Percentiles rank a stretch among this genome's conserved stretches.
phyloP scores from a whole-genome alignment of 1,140 invertebrate genomes.

The Odontomachus brunneus region DNA sequence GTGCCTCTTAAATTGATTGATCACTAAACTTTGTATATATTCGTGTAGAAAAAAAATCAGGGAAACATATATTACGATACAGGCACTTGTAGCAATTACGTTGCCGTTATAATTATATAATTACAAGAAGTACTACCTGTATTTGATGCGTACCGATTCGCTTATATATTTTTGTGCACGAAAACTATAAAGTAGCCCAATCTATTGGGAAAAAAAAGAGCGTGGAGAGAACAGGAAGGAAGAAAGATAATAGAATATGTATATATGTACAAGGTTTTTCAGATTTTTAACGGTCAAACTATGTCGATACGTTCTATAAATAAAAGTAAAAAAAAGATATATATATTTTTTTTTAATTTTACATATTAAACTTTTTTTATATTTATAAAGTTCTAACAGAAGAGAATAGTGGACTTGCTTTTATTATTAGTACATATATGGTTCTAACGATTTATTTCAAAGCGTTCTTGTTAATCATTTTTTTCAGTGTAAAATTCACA shows the following conservation, averaged over 20 bases:
- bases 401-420: too few relatives aligned
- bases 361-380: neutral
- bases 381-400: too few relatives aligned
- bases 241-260: neutral
- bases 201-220: neutral
- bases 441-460: too few relatives aligned
- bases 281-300: too few relatives aligned
- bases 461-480: too few relatives aligned
- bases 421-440: too few relatives aligned
- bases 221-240: neutral
- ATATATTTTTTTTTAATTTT: neutral
- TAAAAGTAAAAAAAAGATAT: conserved; percentile 7
- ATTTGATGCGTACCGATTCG: conserved; percentile 17
- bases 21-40: conserved; percentile 14
- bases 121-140: neutral
- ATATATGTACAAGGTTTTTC: neutral
- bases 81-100: neutral
- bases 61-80: conserved; percentile 3
- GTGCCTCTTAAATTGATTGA: neutral
- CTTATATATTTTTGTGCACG: conserved; percentile 13
- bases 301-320: too few relatives aligned
- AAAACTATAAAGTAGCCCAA: neutral
- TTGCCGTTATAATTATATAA: neutral
- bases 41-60: conserved; percentile 4
- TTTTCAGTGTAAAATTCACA: too few relatives aligned